These are phyloP conservation scores for Ciconia maguari DNA, from an alignment of 2,113 vertebrate species.

Conservation along the genomic window DNA sequence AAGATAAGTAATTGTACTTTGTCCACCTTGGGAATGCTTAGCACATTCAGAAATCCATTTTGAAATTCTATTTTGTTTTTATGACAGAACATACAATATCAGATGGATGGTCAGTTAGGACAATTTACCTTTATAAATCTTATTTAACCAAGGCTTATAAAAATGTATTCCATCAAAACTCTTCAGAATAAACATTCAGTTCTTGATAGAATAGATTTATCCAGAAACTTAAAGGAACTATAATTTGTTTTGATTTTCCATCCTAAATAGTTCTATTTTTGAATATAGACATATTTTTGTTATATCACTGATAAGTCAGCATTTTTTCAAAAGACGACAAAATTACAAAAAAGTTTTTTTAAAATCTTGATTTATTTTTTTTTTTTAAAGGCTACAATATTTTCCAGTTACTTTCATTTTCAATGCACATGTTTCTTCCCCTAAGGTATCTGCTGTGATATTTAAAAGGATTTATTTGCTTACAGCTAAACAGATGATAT, in stretches of 20 bases:
- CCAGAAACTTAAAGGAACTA: not conserved
- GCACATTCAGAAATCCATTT: not conserved
- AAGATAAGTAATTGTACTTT: not conserved
- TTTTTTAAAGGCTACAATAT: not conserved
- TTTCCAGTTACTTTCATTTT: not conserved
- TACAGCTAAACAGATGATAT: not conserved
- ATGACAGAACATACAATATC: not conserved
- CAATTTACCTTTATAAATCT: not conserved
- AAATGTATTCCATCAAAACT: not conserved
- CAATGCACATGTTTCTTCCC: not conserved
- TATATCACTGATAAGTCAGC: not conserved
- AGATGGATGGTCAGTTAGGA: not conserved
- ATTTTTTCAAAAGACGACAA: not conserved
- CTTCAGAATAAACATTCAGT: not conserved
- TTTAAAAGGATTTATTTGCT: slow-evolving; percentile 10
- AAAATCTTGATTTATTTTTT: too few species aligned
- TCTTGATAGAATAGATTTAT: not conserved
- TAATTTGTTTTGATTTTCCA: not conserved
- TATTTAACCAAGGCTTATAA: not conserved
- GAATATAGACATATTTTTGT: not conserved
- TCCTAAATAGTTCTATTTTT: not conserved
- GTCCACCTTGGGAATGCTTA: not conserved
- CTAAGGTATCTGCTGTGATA: not conserved
- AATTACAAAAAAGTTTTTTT: not conserved
- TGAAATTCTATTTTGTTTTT: not conserved